Evolutionary conservation across 2,113 vertebrate species (phyloP).

Genomic region (Pseudopodoces humilis): DNA sequence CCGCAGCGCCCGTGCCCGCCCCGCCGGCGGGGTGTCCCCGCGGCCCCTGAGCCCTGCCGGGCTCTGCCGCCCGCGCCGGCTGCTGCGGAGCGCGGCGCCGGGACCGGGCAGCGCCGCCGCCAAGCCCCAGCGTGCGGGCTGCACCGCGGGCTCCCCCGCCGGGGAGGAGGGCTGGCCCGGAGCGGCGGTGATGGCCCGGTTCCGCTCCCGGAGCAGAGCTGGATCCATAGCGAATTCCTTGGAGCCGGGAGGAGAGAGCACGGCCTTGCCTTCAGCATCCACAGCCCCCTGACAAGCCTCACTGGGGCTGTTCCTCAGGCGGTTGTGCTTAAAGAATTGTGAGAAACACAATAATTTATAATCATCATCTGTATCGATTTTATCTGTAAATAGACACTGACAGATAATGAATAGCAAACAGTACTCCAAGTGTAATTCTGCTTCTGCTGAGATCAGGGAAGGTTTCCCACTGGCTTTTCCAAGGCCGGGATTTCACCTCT

Average conservation of each 20-base stretch:
- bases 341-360: neutral
- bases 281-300: neutral
- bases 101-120: neutral
- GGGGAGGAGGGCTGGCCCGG: fast-evolving
- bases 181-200: neutral
- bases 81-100: neutral
- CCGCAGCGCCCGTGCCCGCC: neutral
- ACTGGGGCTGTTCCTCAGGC: neutral
- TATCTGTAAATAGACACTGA: neutral
- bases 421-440: neutral
- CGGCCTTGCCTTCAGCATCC: neutral
- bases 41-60: neutral
- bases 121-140: neutral
- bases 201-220: neutral
- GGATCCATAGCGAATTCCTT: neutral
- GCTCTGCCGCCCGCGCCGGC: neutral
- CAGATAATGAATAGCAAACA: neutral
- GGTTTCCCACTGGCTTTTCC: constrained; percentile 12
- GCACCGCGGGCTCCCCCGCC: neutral
- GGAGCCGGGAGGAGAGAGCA: neutral
- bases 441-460: neutral
- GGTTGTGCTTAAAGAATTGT: neutral
- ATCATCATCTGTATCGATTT: neutral
- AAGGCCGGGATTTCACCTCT: constrained; percentile 31
- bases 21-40: neutral